Evolutionary conservation across 2,888 invertebrate genomes (phyloP), one percentile per base, ranked within the genome.

Genomic region (Orthonevra nobilis): DNA sequence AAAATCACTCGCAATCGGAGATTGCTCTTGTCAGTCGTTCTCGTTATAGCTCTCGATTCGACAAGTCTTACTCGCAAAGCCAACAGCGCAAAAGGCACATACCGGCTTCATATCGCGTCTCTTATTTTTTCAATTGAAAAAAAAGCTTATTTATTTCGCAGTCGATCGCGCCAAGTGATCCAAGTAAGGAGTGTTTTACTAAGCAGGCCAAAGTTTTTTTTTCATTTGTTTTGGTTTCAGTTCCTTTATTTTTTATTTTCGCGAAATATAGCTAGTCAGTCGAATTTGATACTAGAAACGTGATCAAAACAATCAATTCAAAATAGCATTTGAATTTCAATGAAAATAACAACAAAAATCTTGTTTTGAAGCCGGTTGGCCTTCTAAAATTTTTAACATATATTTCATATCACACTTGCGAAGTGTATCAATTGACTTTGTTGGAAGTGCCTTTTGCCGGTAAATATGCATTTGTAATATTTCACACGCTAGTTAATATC

Each of bases 141-240:
- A 58, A 10, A 6, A 17, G 32, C 14, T 48, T 19, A 64, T 64
- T 72, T 15, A 34, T 26, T 46, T 54, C 38, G 9, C 46, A 54
- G 44, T 72, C 48, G 64, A 32, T 64, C 48, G 28, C 23, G 34
- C 46, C 17, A 4, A 30, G 30, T 54, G 63, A 63, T 63, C 36
- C 46, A 30, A 40, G 30, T 23, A 9, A 44, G 10, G 17, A 14
- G 17, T 48, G 20, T 9, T 30, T 38, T 10, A 26, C 2, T 2
- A 36, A 17, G 19, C 30, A 44, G 15, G 19, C n/a, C n/a, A 54
- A 20, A n/a, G 17, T 50, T 23, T 36, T 30, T 14, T 14, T 14
- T 28, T 12, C 5, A 14, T 12, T 34, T 28, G 19, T 38, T 10
- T 36, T 19, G 3, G 10, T 26, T 1, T 3, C 17, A 14, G 38